Base-by-base conservation (phyloP, 92 coral and sea anemone species). In the Bergia puertoricense region DNA sequence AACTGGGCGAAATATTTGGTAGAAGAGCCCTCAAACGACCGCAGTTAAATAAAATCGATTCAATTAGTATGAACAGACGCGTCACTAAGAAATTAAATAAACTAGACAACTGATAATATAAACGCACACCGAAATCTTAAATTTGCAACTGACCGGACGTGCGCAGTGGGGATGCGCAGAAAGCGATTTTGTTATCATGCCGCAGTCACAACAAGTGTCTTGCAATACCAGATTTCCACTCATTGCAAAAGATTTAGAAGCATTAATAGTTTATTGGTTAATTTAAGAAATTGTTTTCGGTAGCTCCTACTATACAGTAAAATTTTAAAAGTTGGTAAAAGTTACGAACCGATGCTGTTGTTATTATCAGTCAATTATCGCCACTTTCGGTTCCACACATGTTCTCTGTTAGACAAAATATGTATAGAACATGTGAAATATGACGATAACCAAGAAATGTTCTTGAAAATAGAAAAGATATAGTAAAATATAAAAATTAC, bases 81-180 rank as follows among this genome's bases (percentile, higher is more conserved):
- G 69, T 2, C 69, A 20, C 69, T 37, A 10, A 39, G 40, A 73
- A 73, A 30, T 0, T 22, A 16, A 30, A 30, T 38, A 69, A 69
- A 7, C 74, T 68, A 65, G 71, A 15, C 20, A 65, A 15, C 2
- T 20, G 4, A 7, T 44, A 23, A 10, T 66, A 66, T 30, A n/a
- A 5, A 16, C 0, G 5, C 18, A 66, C 73, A 10, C 73, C 0
- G 14, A 8, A 16, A 16, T 16, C 73, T 66, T 6, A 5, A 36
- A 8, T 73, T 73, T 36, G 5, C 43, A 73, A 8, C 44, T 36
- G 77, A 23, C 43, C 40, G 77, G 77, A 73, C 77, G 77, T 73
- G 77, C 77, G 77, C 77, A 73, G 77, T 73, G 43, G 2, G 20
- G 43, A 10, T 73, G 77, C 77, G 77, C 77, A 73, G 41, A 39